These are phyloP conservation scores for Actinostola sp. DNA, from an alignment of 92 coral and sea anemone genomes.

Conservation along the genomic window DNA sequence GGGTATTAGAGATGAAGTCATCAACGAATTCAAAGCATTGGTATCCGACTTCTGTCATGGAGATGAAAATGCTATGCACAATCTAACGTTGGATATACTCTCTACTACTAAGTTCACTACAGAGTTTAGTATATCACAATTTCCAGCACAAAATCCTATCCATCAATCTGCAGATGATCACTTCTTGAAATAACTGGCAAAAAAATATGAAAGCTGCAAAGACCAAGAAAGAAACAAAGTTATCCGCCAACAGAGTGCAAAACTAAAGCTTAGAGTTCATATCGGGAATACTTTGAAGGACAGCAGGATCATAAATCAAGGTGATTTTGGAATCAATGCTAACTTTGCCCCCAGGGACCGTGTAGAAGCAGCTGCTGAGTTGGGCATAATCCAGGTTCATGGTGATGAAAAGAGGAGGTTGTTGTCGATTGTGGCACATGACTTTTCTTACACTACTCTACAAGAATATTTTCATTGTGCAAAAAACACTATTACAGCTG, in stretches of 20 bases:
- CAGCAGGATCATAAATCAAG: background rate
- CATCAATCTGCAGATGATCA: slow-evolving; percentile 9
- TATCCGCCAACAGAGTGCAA: background rate
- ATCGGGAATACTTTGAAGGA: slow-evolving; percentile 4
- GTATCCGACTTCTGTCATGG: background rate
- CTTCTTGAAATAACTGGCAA: slow-evolving; percentile 4
- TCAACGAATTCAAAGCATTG: background rate
- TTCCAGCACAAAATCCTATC: no score
- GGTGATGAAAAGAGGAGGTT: slow-evolving; percentile 17
- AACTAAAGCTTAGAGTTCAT: background rate
- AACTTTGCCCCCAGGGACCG: background rate
- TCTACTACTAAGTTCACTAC: background rate
- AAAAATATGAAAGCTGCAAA: background rate
- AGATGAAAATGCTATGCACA: background rate
- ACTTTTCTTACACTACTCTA: background rate
- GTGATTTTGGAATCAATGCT: background rate
- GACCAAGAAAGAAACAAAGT: background rate
- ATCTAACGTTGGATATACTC: background rate
- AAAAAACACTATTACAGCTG: slow-evolving; percentile 4
- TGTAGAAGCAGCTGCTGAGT: background rate
- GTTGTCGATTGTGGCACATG: slow-evolving; percentile 6
- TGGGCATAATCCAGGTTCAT: background rate
- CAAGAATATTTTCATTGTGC: slow-evolving; percentile 12
- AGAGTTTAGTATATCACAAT: background rate
- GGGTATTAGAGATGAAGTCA: background rate